These are phyloP conservation scores for Buceros bicornis DNA, from an alignment of 2,797 vertebrate genomes.

Conservation along the genomic window DNA sequence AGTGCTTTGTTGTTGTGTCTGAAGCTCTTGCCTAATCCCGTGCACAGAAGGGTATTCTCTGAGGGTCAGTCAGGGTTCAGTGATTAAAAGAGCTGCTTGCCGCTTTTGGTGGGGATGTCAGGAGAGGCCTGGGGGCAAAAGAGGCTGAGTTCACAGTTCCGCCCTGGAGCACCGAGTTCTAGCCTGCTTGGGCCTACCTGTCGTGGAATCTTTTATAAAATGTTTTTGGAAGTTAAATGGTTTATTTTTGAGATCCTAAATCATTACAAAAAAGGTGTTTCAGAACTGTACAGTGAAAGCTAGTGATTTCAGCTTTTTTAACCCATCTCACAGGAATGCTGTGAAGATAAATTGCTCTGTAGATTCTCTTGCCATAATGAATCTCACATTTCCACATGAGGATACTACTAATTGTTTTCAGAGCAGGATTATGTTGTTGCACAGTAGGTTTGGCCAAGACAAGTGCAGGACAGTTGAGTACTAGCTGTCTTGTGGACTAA, in stretches of 20 bases:
- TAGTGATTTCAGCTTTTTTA: neutral
- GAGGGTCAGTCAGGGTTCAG: neutral
- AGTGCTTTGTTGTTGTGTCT: neutral
- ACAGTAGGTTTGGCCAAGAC: neutral
- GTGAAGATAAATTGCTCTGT: neutral
- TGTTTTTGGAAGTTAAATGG: neutral
- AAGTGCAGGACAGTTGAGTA: neutral
- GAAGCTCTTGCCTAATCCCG: neutral
- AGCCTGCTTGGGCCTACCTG: neutral
- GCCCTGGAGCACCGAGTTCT: neutral
- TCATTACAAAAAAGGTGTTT: neutral
- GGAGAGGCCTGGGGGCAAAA: neutral
- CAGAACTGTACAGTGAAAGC: neutral
- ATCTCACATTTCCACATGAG: neutral
- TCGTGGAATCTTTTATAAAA: neutral
- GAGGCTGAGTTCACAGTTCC: neutral
- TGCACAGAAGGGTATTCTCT: neutral
- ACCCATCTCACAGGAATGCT: neutral
- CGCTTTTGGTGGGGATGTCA: accelerated
- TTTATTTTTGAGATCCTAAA: neutral
- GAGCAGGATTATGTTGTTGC: neutral
- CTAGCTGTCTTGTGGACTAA: neutral
- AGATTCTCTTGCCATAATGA: neutral
- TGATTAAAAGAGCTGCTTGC: neutral
- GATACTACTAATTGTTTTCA: neutral